phyloP scores from a whole-genome alignment of 2,888 invertebrate genomes.

The Artemia sp. region DNA sequence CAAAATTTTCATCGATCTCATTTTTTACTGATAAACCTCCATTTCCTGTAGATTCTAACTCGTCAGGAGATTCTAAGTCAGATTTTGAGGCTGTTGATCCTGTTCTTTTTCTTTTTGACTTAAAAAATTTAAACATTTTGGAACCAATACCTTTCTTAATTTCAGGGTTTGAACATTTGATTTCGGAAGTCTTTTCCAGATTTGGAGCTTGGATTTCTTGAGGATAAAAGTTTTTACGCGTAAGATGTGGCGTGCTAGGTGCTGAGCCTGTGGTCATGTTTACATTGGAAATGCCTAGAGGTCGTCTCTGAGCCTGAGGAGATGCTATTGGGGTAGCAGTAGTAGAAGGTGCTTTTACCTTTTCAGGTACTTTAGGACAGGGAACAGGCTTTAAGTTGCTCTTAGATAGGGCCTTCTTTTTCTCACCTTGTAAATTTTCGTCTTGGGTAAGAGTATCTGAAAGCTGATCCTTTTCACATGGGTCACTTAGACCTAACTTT shows the following conservation, averaged over 20 bases:
- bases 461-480: too few species aligned
- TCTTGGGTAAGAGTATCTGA: too few species aligned
- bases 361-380: neutral
- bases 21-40: neutral
- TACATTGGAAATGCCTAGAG: neutral
- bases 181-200: neutral
- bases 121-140: constrained; percentile 2
- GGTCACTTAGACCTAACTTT: too few species aligned
- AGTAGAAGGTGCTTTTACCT: neutral
- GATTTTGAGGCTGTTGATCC: neutral
- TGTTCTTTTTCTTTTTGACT: neutral
- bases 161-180: neutral
- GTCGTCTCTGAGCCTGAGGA: neutral
- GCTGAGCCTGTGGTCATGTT: constrained; percentile 7
- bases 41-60: neutral
- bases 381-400: neutral
- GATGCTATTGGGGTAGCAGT: neutral
- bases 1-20: constrained; percentile 1
- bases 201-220: neutral
- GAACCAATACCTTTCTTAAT: neutral
- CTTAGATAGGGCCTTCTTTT: neutral
- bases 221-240: neutral
- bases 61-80: neutral
- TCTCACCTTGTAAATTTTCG: too few species aligned
- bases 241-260: neutral